Evolutionary conservation across 2,113 vertebrate species (phyloP), one percentile per base, ranked within the genome.

Genomic region (Garra rufa): DNA sequence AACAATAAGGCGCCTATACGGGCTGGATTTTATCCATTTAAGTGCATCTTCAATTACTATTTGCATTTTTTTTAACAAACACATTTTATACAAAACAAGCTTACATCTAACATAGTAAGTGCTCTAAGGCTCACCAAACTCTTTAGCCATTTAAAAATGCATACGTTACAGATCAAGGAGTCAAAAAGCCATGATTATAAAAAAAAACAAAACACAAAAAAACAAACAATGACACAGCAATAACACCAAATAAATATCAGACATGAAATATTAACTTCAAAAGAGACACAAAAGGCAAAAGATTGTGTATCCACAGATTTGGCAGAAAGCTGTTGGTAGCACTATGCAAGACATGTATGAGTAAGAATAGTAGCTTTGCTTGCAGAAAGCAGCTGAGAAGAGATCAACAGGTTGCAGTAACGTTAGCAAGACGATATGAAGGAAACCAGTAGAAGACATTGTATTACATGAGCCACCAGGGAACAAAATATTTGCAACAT

Each of bases 41-140:
- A 86, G 76, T 83, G 87, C 81, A 81, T 83, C n/a, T 34, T 57
- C 24, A 48, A 70, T 59, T 55, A 38, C 6, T 43, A 71, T 83
- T 75, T 30, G 34, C 75, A 78, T 67, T 38, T 73, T 28, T 73
- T 19, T 7, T 10, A 19, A 44, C 43, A 75, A 84, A n/a, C 30
- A 55, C 6, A 43, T 61, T 48, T 46, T 19, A 52, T 77, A 82
- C 73, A 75, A 70, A 83, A 38, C 73, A 74, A 19, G 0, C 34
- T 43, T 8, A 76, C 10, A 38, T 26, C n/a, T 46, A 78, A 48
- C 63, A 63, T 43, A 55, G 10, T 30, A 85, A 76, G 77, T 82
- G 77, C 70, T 61, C 15, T 52, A 19, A 84, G 24, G 24, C 30
- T 24, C 41, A 11, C n/a, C 38, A 13, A 75, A 61, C 52, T 63